Evolutionary conservation across 2,797 vertebrate species (phyloP).

Genomic region (Moxostoma hubbsi): DNA sequence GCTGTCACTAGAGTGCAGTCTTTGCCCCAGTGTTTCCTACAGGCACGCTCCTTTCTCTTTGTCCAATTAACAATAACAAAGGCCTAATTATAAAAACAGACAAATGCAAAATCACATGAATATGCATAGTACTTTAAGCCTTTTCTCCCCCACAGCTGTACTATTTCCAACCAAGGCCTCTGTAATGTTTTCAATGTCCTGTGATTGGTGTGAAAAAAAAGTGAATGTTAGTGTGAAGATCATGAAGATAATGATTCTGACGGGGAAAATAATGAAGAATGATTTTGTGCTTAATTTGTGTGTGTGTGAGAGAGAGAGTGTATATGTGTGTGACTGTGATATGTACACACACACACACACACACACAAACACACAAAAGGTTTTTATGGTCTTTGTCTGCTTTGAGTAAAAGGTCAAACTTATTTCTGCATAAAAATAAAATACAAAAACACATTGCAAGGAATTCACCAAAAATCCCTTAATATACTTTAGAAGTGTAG

Average conservation of each 20-base stretch:
- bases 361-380: not conserved
- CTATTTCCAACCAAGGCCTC: not conserved
- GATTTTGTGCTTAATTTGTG: constrained; percentile 7
- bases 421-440: not conserved
- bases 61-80: constrained; percentile 43
- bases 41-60: not conserved
- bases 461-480: not conserved
- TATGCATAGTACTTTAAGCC: not conserved
- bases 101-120: constrained; percentile 1
- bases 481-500: not conserved
- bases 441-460: not conserved
- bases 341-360: too few relatives aligned
- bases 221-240: constrained; percentile 8
- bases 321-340: not conserved
- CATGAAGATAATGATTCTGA: constrained; percentile 17
- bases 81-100: constrained; percentile 27
- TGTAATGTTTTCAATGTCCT: not conserved
- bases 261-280: not conserved
- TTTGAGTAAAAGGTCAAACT: not conserved
- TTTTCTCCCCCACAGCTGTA: not conserved
- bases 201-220: constrained; percentile 17
- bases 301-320: not conserved
- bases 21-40: constrained; percentile 12
- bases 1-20: constrained; percentile 65
- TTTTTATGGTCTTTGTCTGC: not conserved